Evolutionary conservation across 1,140 invertebrate genomes (phyloP).

Genomic region (Zaprionus vittiger): DNA sequence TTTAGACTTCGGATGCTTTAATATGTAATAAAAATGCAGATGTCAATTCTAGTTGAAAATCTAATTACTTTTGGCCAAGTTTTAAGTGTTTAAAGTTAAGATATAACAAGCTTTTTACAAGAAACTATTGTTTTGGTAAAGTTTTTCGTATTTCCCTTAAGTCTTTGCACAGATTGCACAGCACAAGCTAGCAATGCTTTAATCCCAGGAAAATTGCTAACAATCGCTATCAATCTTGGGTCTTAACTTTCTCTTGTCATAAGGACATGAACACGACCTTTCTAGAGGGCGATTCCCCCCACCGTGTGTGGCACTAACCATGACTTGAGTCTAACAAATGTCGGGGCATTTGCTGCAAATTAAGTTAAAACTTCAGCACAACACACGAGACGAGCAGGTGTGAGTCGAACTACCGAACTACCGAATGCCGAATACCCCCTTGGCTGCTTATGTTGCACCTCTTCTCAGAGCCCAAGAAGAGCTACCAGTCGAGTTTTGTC

Average conservation of each 20-base stretch:
- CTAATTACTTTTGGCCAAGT: too few relatives aligned
- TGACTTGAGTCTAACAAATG: slow-evolving; percentile 8
- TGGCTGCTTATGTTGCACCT: neutral
- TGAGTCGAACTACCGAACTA: slow-evolving; percentile 15
- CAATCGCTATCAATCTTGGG: slow-evolving; percentile 3
- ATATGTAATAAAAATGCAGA: too few relatives aligned
- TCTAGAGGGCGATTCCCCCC: neutral
- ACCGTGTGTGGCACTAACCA: neutral
- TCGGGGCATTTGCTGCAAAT: slow-evolving; percentile 51
- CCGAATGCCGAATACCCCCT: slow-evolving; percentile 5
- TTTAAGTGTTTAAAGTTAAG: too few relatives aligned
- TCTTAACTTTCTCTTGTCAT: neutral
- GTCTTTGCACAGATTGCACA: neutral
- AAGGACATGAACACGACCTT: neutral
- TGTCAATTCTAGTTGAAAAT: too few relatives aligned
- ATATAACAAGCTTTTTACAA: too few relatives aligned
- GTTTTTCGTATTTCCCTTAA: neutral
- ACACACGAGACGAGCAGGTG: slow-evolving; percentile 39
- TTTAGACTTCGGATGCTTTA: too few relatives aligned
- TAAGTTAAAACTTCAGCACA: slow-evolving; percentile 59
- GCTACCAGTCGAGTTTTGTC: slow-evolving; percentile 53
- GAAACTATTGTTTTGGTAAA: neutral
- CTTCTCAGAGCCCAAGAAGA: slow-evolving; percentile 6
- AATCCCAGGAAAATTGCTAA: neutral
- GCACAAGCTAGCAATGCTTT: neutral